Conservation (phyloP, 1,140 invertebrate genomes). For the Tetramorium parvispinum region DNA sequence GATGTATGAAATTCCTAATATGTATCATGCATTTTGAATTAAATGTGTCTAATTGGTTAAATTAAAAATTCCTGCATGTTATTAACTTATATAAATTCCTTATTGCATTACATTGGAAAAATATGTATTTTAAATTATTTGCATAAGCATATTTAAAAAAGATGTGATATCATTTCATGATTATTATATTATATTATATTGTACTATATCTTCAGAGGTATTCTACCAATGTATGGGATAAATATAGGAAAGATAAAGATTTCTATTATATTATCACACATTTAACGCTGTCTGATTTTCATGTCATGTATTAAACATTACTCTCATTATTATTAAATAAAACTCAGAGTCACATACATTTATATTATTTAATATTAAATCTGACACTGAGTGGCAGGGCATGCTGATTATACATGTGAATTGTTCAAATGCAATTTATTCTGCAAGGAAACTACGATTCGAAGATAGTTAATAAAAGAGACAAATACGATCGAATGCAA, state of each 20-base stretch:
- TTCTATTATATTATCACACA: background rate
- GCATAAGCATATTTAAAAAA: background rate
- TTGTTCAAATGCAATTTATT: background rate
- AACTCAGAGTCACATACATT: background rate
- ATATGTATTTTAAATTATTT: background rate
- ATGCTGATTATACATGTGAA: background rate
- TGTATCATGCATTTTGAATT: background rate
- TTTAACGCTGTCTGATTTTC: background rate
- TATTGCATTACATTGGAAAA: background rate
- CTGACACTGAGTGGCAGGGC: background rate
- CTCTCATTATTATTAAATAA: background rate
- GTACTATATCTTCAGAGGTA: background rate
- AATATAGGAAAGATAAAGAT: background rate
- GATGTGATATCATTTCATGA: background rate
- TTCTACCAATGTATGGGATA: background rate
- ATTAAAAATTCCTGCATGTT: background rate
- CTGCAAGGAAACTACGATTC: background rate
- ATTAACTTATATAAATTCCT: background rate
- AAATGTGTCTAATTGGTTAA: background rate
- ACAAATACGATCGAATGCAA: background rate
- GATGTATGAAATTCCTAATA: background rate
- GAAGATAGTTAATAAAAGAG: background rate
- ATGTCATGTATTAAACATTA: background rate
- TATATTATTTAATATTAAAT: background rate
- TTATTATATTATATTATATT: background rate